phyloP scores from a whole-genome alignment of 1,140 invertebrate genomes.

The Calycopis cecrops region DNA sequence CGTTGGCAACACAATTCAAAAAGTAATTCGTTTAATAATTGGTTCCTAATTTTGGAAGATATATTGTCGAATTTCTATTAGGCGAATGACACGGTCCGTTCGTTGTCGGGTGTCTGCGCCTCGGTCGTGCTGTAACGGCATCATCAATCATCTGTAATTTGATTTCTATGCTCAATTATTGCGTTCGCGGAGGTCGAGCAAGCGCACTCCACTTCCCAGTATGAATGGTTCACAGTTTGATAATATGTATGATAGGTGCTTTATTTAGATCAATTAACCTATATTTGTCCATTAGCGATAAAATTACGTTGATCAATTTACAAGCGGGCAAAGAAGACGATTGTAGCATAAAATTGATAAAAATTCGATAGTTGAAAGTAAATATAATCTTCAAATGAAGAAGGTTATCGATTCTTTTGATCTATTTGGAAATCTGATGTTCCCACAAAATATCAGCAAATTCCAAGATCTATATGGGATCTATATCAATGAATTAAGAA shows the following conservation, averaged over 20 bases:
- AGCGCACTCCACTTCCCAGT: conserved; percentile 51
- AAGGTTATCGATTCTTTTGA: too few relatives aligned
- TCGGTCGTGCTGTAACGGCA: conserved; percentile 67
- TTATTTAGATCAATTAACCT: conserved; percentile 12
- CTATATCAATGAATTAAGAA: too few relatives aligned
- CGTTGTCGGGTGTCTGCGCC: conserved; percentile 59
- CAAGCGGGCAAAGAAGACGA: neutral
- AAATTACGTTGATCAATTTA: neutral
- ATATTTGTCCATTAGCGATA: neutral
- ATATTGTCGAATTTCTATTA: conserved; percentile 62
- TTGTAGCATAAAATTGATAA: too few relatives aligned
- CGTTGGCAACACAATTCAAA: neutral
- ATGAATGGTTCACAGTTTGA: conserved; percentile 17
- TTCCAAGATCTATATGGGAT: too few relatives aligned
- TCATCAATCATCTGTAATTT: conserved; percentile 74
- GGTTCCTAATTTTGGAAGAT: conserved; percentile 25
- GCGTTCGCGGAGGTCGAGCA: conserved; percentile 63
- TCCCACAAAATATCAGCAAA: too few relatives aligned
- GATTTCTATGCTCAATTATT: conserved; percentile 75
- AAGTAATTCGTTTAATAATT: neutral
- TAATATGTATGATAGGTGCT: conserved; percentile 12
- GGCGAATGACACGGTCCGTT: conserved; percentile 61
- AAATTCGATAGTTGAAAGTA: too few relatives aligned
- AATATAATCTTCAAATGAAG: too few relatives aligned
- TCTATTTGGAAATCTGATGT: too few relatives aligned